These are phyloP conservation scores for Pachyrhynchus sulphureomaculatus DNA, from an alignment of 1,140 invertebrate genomes.

Conservation along the genomic window DNA sequence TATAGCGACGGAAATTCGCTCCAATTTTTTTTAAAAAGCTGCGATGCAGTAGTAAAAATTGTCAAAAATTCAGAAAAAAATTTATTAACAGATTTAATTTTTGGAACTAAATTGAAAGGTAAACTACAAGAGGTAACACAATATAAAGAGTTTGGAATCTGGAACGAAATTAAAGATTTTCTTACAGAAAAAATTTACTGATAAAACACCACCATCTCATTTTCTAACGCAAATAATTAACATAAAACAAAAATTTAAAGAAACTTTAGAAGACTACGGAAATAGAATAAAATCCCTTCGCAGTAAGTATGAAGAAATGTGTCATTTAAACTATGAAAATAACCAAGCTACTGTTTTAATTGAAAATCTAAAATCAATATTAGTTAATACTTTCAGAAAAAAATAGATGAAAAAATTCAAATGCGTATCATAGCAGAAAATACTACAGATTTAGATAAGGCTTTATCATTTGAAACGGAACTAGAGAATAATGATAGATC, in stretches of 20 bases:
- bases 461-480: not conserved
- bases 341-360: not conserved
- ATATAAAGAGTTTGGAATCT: constrained; percentile 5
- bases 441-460: not conserved
- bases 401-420: constrained; percentile 3
- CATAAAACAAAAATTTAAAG: not conserved
- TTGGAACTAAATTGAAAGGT: not conserved
- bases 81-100: not conserved
- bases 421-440: constrained; percentile 1
- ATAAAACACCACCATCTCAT: not conserved
- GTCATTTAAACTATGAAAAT: not conserved
- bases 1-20: constrained; percentile 1
- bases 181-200: constrained; percentile 3
- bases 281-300: not conserved
- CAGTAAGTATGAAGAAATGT: constrained; percentile 1
- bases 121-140: not conserved
- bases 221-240: constrained; percentile 5
- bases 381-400: constrained; percentile 13
- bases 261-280: not conserved
- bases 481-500: constrained; percentile 2
- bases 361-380: not conserved
- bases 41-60: not conserved
- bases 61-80: constrained; percentile 1
- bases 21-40: constrained; percentile 5
- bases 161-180: constrained; percentile 15